Evolutionary conservation across 2,113 vertebrate species (phyloP), one percentile per base, ranked within the genome.

Genomic region (Tapirus terrestris): DNA sequence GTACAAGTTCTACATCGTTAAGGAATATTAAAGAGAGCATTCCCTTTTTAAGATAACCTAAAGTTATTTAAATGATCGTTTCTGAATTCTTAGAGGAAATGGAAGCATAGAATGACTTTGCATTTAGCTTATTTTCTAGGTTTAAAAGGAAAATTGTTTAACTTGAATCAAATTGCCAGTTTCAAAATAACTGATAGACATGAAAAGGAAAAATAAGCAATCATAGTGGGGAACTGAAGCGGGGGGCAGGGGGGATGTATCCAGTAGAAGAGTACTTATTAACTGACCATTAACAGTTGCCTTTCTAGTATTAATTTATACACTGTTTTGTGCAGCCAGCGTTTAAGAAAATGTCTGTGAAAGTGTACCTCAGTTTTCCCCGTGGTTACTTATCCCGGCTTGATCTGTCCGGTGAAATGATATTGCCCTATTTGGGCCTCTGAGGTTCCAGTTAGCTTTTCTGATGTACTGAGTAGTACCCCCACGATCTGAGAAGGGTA

Each of bases 51-150:
- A 76, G 67, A 51, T 43, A 79, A 88, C n/a, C 58, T 51, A 13
- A 91, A 86, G 29, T 83, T 89, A 87, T 29, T 43, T n/a, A 89
- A 79, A 63, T 94, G 25, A 85, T 92, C 81, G 27, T 75, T 96
- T 96, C n/a, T 87, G 60, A 86, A 89, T 83, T 96, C 48, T 92
- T 91, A 63, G 61, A 91, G 76, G 77, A 83, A 65, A 56, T 87
- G 25, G 60, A 89, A 87, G 8, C 51, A 83, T 70, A 76, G 18
- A 70, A 36, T 96, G 82, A 88, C 93, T 92, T 97, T 95, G 23
- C 48, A 82, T 85, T 96, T 92, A 75, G 21, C 61, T 89, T 94
- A 61, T 93, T 97, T 97, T 79, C 25, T 83, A 91, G 39, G 72
- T 80, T 94, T 92, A 80, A 91, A 84, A 92, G 67, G 53, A 95